Percentiles rank a stretch among this genome's conserved stretches.
phyloP scores from a whole-genome alignment of 2,888 invertebrate species.

The Pardosa pseudoannulata region DNA sequence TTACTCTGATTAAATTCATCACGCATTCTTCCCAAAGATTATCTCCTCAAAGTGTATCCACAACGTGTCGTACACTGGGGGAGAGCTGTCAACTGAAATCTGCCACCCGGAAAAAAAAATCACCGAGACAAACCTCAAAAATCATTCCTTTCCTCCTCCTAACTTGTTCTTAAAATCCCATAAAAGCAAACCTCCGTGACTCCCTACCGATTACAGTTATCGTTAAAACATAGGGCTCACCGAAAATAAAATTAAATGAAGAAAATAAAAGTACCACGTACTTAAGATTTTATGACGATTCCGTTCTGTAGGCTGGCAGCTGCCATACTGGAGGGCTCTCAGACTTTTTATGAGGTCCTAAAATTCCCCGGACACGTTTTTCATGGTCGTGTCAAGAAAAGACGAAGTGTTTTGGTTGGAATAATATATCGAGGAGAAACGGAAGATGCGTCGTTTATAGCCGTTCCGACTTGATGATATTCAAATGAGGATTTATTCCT shows the following conservation, averaged over 20 bases:
- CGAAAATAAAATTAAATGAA: slow-evolving; percentile 68
- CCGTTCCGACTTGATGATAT: not conserved
- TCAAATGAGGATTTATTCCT: too few species aligned
- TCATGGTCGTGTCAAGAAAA: slow-evolving; percentile 59
- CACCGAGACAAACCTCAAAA: slow-evolving; percentile 14
- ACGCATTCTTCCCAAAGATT: not conserved
- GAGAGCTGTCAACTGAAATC: not conserved
- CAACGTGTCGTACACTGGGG: not conserved
- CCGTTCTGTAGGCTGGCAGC: slow-evolving; percentile 52
- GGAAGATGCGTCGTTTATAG: not conserved
- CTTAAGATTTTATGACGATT: slow-evolving; percentile 66
- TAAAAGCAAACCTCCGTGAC: slow-evolving; percentile 61
- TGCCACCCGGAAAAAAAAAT: not conserved
- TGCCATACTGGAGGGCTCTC: slow-evolving; percentile 37
- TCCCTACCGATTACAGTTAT: slow-evolving; percentile 18
- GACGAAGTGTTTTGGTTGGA: slow-evolving; percentile 19
- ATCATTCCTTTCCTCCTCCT: slow-evolving; percentile 17
- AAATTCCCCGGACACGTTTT: slow-evolving; percentile 62
- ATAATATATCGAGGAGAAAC: not conserved
- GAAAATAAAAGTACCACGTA: slow-evolving; percentile 65
- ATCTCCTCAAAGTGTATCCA: not conserved
- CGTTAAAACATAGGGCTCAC: slow-evolving; percentile 55
- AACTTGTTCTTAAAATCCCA: slow-evolving; percentile 65
- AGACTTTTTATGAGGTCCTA: slow-evolving; percentile 61
- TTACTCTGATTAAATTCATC: not conserved